Base-by-base conservation (phyloP, 2,888 invertebrate species). In the Muscina levida region DNA sequence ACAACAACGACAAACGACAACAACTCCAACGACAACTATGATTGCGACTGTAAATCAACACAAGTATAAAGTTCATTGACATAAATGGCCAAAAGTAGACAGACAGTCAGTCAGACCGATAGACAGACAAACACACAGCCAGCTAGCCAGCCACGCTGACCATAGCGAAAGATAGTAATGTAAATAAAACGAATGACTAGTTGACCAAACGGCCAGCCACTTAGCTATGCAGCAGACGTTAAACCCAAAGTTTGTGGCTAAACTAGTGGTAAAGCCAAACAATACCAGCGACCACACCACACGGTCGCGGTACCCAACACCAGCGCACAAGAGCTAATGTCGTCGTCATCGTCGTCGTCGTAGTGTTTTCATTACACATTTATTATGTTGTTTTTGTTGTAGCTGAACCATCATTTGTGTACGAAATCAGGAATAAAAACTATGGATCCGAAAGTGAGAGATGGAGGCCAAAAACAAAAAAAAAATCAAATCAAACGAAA, bases 11-110 rank as follows among this genome's bases (percentile, higher is more conserved):
- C 42, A 67, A 77, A 44, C 72, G 74, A 74, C 73, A 77, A 57
- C 73, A 73, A 53, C 51, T 42, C 72, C 57, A 42, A 67, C 66
- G 71, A 79, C n/a, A n/a, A n/a, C n/a, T n/a, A n/a, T n/a, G n/a
- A n/a, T n/a, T n/a, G n/a, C n/a, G n/a, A 75, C 74, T 72, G 3
- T 8, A 31, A 31, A 31, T 75, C 72, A 75, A 77, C 70, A 70
- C 67, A 71, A 76, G 26, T 31, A 70, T 62, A 57, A 72, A 78
- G 71, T 67, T 71, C 81, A 77, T 53, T 76, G 72, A 76, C 79
- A 67, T 42, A 8, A n/a, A 24, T 67, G 62, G 19, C 46, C 22
- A 71, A 19, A 19, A 19, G 26, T 10, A 6, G 22, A 42, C 13
- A 66, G 66, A 57, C 74, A 66, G 46, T 10, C 66, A 13, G 51